A percentile compares a stretch with the other conserved stretches of the same genome.
Evolutionary conservation across 2,888 invertebrate species (phyloP).

Genomic region (Parthenolecanium corni): DNA sequence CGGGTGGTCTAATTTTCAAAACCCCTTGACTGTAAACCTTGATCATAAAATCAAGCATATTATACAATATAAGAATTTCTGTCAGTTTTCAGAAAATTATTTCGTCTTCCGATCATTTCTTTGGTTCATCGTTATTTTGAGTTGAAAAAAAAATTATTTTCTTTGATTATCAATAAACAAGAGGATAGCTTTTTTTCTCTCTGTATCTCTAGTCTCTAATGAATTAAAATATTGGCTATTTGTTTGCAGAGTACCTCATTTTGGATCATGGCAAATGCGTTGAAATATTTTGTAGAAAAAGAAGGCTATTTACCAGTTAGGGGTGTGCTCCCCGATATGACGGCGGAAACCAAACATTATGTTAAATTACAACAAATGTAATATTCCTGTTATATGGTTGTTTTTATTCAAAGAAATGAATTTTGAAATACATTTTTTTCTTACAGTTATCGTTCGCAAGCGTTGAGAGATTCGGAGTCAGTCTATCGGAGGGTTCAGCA

Average conservation of each 20-base stretch:
- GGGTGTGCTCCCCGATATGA: conserved; percentile 91
- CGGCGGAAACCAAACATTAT: conserved; percentile 82
- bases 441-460: conserved; percentile 62
- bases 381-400: conserved; percentile 32
- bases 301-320: conserved; percentile 76
- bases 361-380: conserved; percentile 76
- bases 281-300: conserved; percentile 71
- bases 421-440: background rate
- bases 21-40: background rate
- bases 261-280: conserved; percentile 84
- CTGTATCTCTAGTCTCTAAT: no score
- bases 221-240: no score
- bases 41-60: no score
- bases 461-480: conserved; percentile 65
- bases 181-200: no score
- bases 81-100: no score
- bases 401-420: background rate
- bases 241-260: conserved; percentile 59
- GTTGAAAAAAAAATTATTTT: no score
- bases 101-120: no score
- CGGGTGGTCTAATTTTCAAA: no score
- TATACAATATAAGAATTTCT: no score
- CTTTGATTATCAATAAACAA: no score
- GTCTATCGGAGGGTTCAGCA: conserved; percentile 71
- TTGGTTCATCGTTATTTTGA: no score